Evolutionary conservation across 1,140 invertebrate species (phyloP), one percentile per base, ranked within the genome.

Genomic region (Lanistes nyassanus): DNA sequence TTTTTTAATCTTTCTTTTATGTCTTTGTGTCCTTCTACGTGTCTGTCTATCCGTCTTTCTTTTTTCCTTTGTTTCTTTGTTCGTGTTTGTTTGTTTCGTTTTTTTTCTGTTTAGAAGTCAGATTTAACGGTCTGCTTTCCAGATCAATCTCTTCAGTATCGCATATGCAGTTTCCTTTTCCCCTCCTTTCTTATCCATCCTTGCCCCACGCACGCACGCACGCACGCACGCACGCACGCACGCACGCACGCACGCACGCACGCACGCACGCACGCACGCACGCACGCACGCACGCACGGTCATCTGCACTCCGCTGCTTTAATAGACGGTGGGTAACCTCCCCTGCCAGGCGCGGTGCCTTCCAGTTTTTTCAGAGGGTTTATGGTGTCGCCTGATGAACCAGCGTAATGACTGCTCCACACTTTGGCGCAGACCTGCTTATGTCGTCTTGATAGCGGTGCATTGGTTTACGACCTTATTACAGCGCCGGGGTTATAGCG

Each of bases 191-290:
- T 58, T 58, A 4, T n/a, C 56, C 4, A n/a, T 5, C 23, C 21
- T 21, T 58, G 5, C 21, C 5, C 21, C 56, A 5, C 56, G 5
- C 21, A 7, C 21, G 29, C 56, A 21, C 56, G 29, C 56, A 21
- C 56, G 29, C 56, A 21, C 56, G 29, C 56, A 58, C 56, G 21
- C 56, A 58, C 56, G 21, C 56, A 58, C 56, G 21, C 56, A 58
- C 56, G 21, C 56, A 58, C 56, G 21, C 56, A 58, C 56, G 21
- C 56, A 58, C 56, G 21, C 56, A 58, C 56, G 21, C 56, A 58
- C 56, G 21, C 56, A 58, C 56, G 21, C 56, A 58, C 56, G 21
- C 56, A 29, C 56, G 21, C 56, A 29, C 5, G 56, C 5, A 21
- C 56, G 56, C 56, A 21, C 56, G 56, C 56, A 21, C 21, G 5